These are phyloP conservation scores for Aphelocoma coerulescens DNA, from an alignment of 2,113 vertebrate species.

Conservation along the genomic window DNA sequence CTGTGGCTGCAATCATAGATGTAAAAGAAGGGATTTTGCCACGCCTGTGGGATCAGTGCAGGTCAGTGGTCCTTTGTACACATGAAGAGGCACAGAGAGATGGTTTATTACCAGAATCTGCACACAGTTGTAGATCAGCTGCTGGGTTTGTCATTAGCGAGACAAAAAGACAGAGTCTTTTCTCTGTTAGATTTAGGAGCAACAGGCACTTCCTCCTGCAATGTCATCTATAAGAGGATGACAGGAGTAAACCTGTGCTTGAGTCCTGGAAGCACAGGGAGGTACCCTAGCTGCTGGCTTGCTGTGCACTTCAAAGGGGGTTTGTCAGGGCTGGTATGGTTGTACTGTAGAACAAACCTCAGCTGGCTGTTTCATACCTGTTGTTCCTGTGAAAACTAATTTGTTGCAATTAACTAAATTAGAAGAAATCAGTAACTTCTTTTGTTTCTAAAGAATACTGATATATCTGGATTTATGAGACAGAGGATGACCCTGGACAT, in stretches of 20 bases:
- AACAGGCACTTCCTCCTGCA: not conserved
- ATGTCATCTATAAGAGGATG: not conserved
- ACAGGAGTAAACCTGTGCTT: not conserved
- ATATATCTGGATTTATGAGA: not conserved
- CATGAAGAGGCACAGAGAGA: not conserved
- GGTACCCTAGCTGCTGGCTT: not conserved
- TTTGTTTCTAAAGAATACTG: not conserved
- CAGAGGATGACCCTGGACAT: not conserved
- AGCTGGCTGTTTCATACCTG: not conserved
- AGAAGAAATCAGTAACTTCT: not conserved
- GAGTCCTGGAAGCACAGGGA: not conserved
- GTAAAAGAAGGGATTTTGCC: not conserved
- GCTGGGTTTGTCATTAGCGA: not conserved
- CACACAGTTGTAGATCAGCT: not conserved
- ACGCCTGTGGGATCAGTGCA: not conserved
- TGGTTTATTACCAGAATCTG: not conserved
- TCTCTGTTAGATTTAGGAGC: not conserved
- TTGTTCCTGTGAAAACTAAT: not conserved
- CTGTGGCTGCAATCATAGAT: not conserved
- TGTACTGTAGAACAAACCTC: not conserved
- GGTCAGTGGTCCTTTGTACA: not conserved
- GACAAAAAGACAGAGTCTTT: not conserved
- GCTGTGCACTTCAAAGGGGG: not conserved
- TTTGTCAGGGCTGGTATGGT: not conserved
- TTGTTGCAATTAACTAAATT: not conserved